Evolutionary conservation across 2,797 vertebrate species (phyloP).

Genomic region (Enteromius mattozi): DNA sequence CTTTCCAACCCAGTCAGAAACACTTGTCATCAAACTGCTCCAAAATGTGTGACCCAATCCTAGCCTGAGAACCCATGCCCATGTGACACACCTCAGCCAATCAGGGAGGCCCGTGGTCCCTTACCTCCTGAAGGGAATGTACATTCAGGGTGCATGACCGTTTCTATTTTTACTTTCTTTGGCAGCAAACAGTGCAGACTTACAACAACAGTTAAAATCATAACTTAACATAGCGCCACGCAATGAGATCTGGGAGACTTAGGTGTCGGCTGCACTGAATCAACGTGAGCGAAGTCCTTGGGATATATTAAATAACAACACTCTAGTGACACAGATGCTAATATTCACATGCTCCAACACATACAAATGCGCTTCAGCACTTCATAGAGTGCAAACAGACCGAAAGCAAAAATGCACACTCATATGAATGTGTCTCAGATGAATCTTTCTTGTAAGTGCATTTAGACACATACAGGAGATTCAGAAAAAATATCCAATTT

Average conservation of each 20-base stretch:
- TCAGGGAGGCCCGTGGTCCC: conserved; percentile 65
- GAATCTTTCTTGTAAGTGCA: background rate
- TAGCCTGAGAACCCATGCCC: conserved; percentile 61
- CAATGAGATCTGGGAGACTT: conserved; percentile 36
- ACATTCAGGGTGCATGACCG: conserved; percentile 76
- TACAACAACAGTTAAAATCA: conserved; percentile 72
- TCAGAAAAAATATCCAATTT: background rate
- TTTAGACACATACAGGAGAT: background rate
- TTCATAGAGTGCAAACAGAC: conserved; percentile 6
- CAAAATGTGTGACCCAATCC: conserved; percentile 79
- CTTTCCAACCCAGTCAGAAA: conserved; percentile 79
- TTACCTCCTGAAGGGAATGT: conserved; percentile 80
- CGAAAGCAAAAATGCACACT: background rate
- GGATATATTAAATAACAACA: conserved; percentile 29
- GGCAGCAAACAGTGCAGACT: conserved; percentile 72
- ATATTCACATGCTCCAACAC: conserved; percentile 25
- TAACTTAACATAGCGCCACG: conserved; percentile 67
- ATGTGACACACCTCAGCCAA: conserved; percentile 71
- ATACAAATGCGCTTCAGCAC: conserved; percentile 12
- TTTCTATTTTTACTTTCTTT: conserved; percentile 80
- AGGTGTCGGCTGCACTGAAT: conserved; percentile 32
- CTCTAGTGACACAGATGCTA: conserved; percentile 14
- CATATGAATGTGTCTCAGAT: too few species aligned
- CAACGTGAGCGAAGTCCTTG: conserved; percentile 8
- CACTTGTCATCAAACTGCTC: conserved; percentile 77